A percentile compares a stretch with the other conserved stretches of the same genome.
Evolutionary conservation across 2,888 invertebrate species (phyloP).

Genomic region (Xestia ashworthii): DNA sequence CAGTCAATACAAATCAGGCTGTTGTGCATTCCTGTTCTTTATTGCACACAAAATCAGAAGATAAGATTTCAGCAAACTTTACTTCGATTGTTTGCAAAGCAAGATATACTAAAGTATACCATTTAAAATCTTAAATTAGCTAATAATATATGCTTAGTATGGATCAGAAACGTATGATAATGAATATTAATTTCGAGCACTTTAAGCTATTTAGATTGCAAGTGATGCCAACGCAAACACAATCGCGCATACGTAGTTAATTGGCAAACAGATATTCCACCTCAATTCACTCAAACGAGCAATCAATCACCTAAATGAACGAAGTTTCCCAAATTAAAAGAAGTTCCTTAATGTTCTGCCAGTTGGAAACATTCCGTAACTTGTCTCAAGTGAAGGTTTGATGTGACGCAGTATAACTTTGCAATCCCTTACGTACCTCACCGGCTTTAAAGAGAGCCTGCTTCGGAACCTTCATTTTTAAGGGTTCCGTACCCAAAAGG

Average conservation of each 20-base stretch:
- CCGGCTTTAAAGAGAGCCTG: conserved; percentile 24
- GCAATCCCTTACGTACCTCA: conserved; percentile 14
- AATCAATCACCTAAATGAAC: background rate
- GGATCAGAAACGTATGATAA: background rate
- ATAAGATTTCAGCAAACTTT: background rate
- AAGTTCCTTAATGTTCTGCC: background rate
- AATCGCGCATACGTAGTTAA: background rate
- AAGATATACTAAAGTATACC: background rate
- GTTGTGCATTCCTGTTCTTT: background rate
- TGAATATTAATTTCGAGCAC: background rate
- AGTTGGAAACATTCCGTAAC: background rate
- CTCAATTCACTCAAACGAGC: background rate
- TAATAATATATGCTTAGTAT: background rate
- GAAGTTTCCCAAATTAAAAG: conserved; percentile 1
- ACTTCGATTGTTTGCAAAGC: background rate
- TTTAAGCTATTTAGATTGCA: background rate
- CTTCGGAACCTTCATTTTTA: conserved; percentile 1
- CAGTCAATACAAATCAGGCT: background rate
- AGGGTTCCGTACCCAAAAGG: too few relatives aligned
- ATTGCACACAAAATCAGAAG: background rate
- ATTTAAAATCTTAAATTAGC: background rate
- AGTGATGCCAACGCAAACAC: conserved; percentile 2
- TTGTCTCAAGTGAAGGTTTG: conserved; percentile 5
- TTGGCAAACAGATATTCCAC: background rate
- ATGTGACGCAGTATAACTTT: conserved; percentile 17